Evolutionary conservation across 2,888 invertebrate genomes (phyloP).

Genomic region (Leptothorax acervorum): DNA sequence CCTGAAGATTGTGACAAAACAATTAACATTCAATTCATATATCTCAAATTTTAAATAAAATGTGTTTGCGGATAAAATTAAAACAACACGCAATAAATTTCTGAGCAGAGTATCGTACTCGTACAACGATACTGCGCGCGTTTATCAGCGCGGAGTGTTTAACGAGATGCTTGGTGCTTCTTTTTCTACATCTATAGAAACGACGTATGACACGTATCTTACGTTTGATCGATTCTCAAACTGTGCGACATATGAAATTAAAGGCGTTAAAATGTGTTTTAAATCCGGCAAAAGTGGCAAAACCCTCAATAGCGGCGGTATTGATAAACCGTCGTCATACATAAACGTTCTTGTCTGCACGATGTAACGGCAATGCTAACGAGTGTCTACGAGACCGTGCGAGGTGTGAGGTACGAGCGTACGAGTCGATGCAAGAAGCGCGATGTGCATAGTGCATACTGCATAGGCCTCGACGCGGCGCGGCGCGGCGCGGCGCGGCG

Average conservation of each 20-base stretch:
- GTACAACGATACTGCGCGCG: not conserved
- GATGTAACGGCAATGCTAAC: conserved; percentile 35
- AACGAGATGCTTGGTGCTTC: too few species aligned
- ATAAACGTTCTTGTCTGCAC: conserved; percentile 15
- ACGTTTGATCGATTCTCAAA: not conserved
- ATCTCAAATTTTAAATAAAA: too few species aligned
- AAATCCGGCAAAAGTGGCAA: not conserved
- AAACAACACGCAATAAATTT: too few species aligned
- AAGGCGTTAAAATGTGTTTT: conserved; percentile 23
- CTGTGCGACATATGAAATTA: not conserved
- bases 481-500: too few species aligned
- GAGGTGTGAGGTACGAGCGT: conserved; percentile 2
- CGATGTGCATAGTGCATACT: conserved; percentile 54
- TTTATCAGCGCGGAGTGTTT: not conserved
- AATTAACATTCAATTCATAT: too few species aligned
- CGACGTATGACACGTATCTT: not conserved
- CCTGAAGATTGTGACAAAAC: too few species aligned
- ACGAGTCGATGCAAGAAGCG: conserved; percentile 33
- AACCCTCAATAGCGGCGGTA: not conserved
- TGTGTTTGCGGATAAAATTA: not conserved
- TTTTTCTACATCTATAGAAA: not conserved
- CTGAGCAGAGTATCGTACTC: too few species aligned
- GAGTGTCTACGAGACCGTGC: conserved; percentile 28
- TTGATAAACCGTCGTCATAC: conserved; percentile 15
- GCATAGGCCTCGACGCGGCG: too few species aligned